phyloP scores from a whole-genome alignment of 2,888 invertebrate genomes.

The Fabriciana adippe region DNA sequence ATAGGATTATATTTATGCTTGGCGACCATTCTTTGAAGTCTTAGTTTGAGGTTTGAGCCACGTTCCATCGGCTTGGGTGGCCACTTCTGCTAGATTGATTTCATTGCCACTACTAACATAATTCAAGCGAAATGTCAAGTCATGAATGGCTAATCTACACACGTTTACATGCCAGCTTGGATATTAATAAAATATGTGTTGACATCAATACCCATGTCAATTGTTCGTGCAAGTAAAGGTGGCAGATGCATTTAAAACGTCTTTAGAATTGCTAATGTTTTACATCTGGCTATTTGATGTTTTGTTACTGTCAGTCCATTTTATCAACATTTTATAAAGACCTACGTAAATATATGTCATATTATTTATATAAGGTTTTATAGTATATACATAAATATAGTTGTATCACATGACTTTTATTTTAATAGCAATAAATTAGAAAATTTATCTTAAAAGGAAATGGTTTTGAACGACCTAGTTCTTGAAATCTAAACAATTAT shows the following conservation, averaged over 20 bases:
- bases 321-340: neutral
- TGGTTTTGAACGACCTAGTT: too few species aligned
- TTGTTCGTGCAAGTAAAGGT: constrained; percentile 26
- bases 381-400: too few species aligned
- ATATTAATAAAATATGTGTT: constrained; percentile 35
- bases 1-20: constrained; percentile 29
- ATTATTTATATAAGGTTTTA: too few species aligned
- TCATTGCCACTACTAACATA: constrained; percentile 51
- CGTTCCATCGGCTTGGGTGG: constrained; percentile 59
- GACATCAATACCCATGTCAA: constrained; percentile 30
- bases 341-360: too few species aligned
- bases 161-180: constrained; percentile 29
- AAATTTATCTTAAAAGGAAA: too few species aligned
- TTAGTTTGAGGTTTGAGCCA: constrained; percentile 27
- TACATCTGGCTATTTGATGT: constrained; percentile 8
- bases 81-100: constrained; percentile 48
- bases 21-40: constrained; percentile 57
- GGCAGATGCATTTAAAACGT: constrained; percentile 19
- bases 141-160: constrained; percentile 45
- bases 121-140: constrained; percentile 46
- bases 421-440: too few species aligned
- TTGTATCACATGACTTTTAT: too few species aligned
- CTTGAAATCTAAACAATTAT: too few species aligned
- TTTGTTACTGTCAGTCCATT: neutral
- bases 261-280: constrained; percentile 25